Percentiles rank a stretch among this genome's conserved stretches.
Conservation (phyloP, 2,113 vertebrate species). For the Naja naja region DNA sequence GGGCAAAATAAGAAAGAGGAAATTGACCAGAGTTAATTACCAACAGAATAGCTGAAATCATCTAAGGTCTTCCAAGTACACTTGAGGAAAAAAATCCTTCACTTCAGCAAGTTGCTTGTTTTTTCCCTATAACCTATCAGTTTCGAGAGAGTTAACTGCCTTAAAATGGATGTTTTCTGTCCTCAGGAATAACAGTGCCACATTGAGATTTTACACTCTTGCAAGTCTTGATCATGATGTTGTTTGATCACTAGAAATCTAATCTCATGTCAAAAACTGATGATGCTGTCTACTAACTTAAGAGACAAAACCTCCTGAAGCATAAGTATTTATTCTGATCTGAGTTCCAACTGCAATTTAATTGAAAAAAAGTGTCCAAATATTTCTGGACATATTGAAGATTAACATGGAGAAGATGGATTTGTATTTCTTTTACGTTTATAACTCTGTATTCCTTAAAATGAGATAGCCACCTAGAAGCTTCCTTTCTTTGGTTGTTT, state of each 20-base stretch:
- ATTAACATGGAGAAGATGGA: too few species aligned
- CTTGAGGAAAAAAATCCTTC: not conserved
- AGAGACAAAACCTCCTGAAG: too few species aligned
- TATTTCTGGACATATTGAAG: too few species aligned
- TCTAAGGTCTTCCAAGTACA: not conserved
- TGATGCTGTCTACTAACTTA: not conserved
- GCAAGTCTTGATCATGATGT: not conserved
- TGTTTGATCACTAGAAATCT: not conserved
- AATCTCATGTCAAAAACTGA: not conserved
- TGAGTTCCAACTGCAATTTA: too few species aligned
- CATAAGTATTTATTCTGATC: too few species aligned
- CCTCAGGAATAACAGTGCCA: not conserved
- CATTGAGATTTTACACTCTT: not conserved
- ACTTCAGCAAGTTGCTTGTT: not conserved
- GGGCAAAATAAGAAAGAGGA: not conserved
- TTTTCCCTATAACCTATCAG: not conserved
- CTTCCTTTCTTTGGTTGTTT: too few species aligned
- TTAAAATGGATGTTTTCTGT: not conserved
- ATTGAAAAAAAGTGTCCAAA: too few species aligned
- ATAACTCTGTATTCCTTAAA: too few species aligned
- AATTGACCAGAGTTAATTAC: not conserved
- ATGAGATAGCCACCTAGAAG: too few species aligned
- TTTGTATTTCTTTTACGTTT: too few species aligned
- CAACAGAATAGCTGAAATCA: not conserved
- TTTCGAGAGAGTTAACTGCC: not conserved